Conservation (phyloP, 2,113 vertebrate genomes). For the Brachionichthys hirsutus region DNA sequence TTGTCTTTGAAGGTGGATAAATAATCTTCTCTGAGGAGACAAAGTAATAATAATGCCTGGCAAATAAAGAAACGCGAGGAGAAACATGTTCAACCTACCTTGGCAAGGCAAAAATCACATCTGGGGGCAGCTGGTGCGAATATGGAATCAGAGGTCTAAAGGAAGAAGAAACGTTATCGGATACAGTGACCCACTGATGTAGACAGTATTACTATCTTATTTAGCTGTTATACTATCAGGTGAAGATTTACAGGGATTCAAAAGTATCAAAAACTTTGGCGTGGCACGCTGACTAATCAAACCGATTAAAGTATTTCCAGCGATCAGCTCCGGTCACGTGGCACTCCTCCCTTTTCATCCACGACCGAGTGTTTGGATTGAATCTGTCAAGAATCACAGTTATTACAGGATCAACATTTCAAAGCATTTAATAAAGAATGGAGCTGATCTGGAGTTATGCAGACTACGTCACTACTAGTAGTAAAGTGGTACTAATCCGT, state of each 20-base stretch:
- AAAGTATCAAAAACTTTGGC: neutral
- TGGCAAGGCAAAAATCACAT: slow-evolving; percentile 57
- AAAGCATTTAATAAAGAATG: neutral
- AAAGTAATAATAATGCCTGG: neutral
- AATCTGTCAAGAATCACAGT: slow-evolving; percentile 62
- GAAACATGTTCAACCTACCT: slow-evolving; percentile 78
- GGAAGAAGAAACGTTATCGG: slow-evolving; percentile 26
- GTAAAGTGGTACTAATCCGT: neutral
- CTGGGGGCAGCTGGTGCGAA: slow-evolving; percentile 64
- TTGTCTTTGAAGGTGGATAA: neutral
- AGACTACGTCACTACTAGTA: neutral
- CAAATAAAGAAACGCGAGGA: neutral
- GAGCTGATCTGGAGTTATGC: neutral
- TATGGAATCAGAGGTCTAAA: slow-evolving; percentile 79
- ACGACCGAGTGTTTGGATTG: slow-evolving; percentile 61
- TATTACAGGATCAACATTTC: neutral
- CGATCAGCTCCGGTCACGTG: slow-evolving; percentile 83
- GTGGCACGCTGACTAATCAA: slow-evolving; percentile 29
- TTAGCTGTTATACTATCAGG: neutral
- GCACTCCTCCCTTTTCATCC: slow-evolving; percentile 64
- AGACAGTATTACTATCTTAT: slow-evolving; percentile 1
- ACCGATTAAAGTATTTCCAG: slow-evolving; percentile 91
- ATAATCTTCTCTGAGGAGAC: slow-evolving; percentile 49
- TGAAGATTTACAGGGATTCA: too few relatives aligned
- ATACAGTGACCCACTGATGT: neutral